These are phyloP conservation scores for Eretmochelys imbricata DNA, from an alignment of 2,113 vertebrate genomes.

Conservation along the genomic window DNA sequence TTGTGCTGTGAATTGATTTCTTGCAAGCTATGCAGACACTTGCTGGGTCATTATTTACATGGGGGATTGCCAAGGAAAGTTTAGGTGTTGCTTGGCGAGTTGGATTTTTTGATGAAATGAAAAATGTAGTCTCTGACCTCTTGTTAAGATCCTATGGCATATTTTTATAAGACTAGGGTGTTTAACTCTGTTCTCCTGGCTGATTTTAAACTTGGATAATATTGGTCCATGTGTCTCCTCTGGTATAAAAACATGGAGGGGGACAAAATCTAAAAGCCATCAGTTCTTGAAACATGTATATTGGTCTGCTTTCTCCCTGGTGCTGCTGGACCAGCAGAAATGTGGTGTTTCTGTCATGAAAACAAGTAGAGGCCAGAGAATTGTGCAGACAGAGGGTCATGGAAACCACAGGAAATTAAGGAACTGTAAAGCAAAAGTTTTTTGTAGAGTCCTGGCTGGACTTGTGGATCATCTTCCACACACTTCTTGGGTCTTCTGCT, in stretches of 20 bases:
- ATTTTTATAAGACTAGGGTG: accelerated
- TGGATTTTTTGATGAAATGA: too few relatives aligned
- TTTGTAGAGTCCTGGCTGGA: not conserved
- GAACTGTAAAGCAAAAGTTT: not conserved
- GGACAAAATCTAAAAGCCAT: not conserved
- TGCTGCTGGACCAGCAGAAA: not conserved
- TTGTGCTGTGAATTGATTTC: too few relatives aligned
- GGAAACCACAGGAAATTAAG: not conserved
- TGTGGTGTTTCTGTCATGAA: too few relatives aligned
- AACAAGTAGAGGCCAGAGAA: too few relatives aligned
- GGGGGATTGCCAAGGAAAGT: too few relatives aligned
- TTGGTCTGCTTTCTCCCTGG: accelerated
- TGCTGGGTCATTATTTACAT: too few relatives aligned
- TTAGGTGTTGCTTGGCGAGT: too few relatives aligned
- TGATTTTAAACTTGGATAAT: not conserved
- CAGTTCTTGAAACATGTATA: accelerated
- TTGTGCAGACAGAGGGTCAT: not conserved
- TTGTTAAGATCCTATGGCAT: not conserved
- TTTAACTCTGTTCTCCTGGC: not conserved
- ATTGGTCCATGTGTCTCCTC: not conserved
- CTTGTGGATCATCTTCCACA: not conserved
- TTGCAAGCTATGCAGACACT: too few relatives aligned
- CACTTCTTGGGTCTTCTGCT: not conserved
- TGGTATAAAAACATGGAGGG: not conserved
- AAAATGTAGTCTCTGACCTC: not conserved